Evolutionary conservation across 1,140 invertebrate genomes (phyloP).

Genomic region (Heliothis subflexa): DNA sequence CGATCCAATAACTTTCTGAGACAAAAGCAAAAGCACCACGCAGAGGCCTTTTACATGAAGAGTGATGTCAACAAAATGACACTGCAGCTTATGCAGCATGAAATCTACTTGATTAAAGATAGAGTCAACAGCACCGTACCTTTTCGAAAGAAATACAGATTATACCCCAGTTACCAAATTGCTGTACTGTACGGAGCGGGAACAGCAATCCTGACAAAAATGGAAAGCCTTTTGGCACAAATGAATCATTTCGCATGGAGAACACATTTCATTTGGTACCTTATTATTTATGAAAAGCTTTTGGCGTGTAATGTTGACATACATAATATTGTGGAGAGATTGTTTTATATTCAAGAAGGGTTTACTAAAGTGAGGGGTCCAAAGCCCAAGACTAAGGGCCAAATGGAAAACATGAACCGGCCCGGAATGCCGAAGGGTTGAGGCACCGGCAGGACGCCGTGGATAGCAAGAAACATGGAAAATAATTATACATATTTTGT

Average conservation of each 20-base stretch:
- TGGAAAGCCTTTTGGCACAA: slow-evolving; percentile 56
- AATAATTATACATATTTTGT: too few species aligned
- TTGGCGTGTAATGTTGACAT: slow-evolving; percentile 57
- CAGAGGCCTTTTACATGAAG: background rate
- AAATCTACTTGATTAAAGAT: slow-evolving; percentile 59
- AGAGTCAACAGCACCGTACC: slow-evolving; percentile 53
- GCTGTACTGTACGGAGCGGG: slow-evolving; percentile 59
- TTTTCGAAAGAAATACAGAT: slow-evolving; percentile 49
- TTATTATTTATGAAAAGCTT: slow-evolving; percentile 63
- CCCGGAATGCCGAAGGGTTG: too few species aligned
- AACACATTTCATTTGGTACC: slow-evolving; percentile 57
- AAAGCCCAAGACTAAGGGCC: background rate
- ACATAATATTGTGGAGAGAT: slow-evolving; percentile 45
- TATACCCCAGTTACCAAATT: slow-evolving; percentile 52
- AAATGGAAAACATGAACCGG: background rate
- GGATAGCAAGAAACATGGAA: too few species aligned
- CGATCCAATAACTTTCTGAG: background rate
- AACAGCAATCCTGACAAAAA: slow-evolving; percentile 59
- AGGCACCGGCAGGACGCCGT: too few species aligned
- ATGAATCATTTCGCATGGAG: slow-evolving; percentile 44
- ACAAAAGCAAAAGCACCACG: too few species aligned
- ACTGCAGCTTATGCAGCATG: slow-evolving; percentile 65
- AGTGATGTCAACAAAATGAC: slow-evolving; percentile 45
- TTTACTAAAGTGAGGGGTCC: background rate
- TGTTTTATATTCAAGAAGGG: slow-evolving; percentile 49